phyloP scores from a whole-genome alignment of 2,888 invertebrate genomes.

The Allophyes oxyacanthae region DNA sequence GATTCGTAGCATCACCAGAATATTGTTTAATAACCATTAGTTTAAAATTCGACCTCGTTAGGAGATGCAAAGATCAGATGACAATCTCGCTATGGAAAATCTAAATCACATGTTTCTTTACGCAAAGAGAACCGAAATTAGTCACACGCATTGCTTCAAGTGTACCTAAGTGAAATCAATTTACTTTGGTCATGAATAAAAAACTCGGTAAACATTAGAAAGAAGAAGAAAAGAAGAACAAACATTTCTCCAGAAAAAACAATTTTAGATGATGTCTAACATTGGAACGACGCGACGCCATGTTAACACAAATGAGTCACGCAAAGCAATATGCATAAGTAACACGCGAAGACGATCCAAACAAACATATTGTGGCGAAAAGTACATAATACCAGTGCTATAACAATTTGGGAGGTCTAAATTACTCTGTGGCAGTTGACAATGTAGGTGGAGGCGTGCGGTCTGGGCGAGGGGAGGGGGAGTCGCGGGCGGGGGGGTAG shows the following conservation, averaged over 20 bases:
- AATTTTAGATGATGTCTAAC: slow-evolving; percentile 35
- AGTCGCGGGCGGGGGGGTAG: slow-evolving; percentile 72
- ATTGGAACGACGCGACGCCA: slow-evolving; percentile 27
- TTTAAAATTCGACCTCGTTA: too few relatives aligned
- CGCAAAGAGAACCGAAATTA: too few relatives aligned
- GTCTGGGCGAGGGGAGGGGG: slow-evolving; percentile 71
- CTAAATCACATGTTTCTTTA: too few relatives aligned
- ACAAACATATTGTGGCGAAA: slow-evolving; percentile 62
- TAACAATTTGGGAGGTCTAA: slow-evolving; percentile 73
- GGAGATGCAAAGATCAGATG: too few relatives aligned
- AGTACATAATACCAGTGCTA: slow-evolving; percentile 61
- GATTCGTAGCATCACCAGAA: too few relatives aligned
- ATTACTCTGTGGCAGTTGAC: slow-evolving; percentile 85
- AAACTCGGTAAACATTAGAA: neutral
- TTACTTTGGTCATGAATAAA: too few relatives aligned
- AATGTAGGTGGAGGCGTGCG: slow-evolving; percentile 87
- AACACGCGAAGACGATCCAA: slow-evolving; percentile 45
- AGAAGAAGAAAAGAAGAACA: neutral
- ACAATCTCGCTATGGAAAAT: too few relatives aligned
- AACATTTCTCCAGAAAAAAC: slow-evolving; percentile 18
- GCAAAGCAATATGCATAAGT: slow-evolving; percentile 47
- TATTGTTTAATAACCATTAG: too few relatives aligned
- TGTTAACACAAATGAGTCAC: slow-evolving; percentile 46
- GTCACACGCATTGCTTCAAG: too few relatives aligned
- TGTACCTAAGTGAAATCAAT: too few relatives aligned